A percentile compares a stretch with the other conserved stretches of the same genome.
phyloP scores from a whole-genome alignment of 2,113 vertebrate genomes.

The Chauna torquata region DNA sequence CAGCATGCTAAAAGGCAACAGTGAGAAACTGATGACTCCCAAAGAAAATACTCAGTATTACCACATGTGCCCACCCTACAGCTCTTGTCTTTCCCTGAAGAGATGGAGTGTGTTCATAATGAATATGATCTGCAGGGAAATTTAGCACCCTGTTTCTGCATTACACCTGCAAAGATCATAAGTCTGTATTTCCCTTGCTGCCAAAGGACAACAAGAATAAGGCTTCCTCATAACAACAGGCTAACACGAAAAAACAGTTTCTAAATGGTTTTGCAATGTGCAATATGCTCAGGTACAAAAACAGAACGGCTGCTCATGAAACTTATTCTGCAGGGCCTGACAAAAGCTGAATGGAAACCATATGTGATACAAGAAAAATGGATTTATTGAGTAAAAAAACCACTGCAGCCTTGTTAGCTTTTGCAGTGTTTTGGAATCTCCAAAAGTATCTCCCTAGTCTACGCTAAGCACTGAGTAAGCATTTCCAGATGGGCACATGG shows the following conservation, averaged over 20 bases:
- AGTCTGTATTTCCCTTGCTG: background rate
- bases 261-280: background rate
- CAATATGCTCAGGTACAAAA: background rate
- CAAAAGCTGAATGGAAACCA: slow-evolving; percentile 20
- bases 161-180: background rate
- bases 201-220: background rate
- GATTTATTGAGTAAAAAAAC: background rate
- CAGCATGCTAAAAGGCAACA: background rate
- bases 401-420: background rate
- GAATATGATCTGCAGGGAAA: background rate
- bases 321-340: background rate
- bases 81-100: background rate
- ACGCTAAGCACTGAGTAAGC: background rate
- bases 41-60: background rate
- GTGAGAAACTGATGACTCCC: slow-evolving; percentile 9
- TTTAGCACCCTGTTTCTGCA: background rate
- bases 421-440: background rate
- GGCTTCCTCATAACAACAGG: background rate
- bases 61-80: background rate
- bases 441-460: background rate
- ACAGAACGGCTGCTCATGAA: background rate
- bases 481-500: slow-evolving; percentile 1
- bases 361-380: background rate
- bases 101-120: background rate
- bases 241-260: background rate